Evolutionary conservation across 2,888 invertebrate genomes (phyloP).

Genomic region (Candidula unifasciata): DNA sequence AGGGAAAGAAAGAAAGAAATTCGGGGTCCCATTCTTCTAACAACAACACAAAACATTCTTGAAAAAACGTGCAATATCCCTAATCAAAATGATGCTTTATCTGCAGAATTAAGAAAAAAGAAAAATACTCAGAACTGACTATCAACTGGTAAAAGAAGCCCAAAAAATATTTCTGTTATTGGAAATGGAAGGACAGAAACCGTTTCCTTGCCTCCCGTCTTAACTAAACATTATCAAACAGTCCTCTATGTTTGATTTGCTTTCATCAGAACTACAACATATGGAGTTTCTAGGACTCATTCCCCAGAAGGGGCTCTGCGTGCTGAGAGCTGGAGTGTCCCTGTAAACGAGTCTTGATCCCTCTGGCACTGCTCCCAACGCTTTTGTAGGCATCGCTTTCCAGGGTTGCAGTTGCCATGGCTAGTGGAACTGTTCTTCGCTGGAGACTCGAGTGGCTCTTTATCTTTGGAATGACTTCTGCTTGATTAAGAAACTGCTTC

Average conservation of each 20-base stretch:
- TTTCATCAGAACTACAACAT: conserved; percentile 27
- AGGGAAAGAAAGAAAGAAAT: no score
- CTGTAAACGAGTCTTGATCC: conserved; percentile 24
- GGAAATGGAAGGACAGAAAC: not conserved
- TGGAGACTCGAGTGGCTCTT: not conserved
- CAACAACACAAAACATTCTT: no score
- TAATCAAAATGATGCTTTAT: no score
- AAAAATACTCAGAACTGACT: no score
- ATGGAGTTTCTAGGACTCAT: conserved; percentile 7
- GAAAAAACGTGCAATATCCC: no score
- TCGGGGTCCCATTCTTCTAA: no score
- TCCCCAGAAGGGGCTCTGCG: conserved; percentile 13
- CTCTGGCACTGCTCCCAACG: not conserved
- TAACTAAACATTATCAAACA: conserved; percentile 16
- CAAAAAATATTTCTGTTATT: no score
- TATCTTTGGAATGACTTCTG: not conserved
- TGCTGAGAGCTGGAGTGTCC: conserved; percentile 6
- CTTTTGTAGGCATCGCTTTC: conserved; percentile 21
- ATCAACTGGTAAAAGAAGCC: no score
- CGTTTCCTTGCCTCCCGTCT: conserved; percentile 1
- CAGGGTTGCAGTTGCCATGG: conserved; percentile 12
- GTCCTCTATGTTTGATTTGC: conserved; percentile 18
- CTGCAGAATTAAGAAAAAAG: no score
- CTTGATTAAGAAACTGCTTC: not conserved
- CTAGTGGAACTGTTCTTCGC: conserved; percentile 13